Conservation (phyloP, 2,888 invertebrate species). For the Agrochola litura region DNA sequence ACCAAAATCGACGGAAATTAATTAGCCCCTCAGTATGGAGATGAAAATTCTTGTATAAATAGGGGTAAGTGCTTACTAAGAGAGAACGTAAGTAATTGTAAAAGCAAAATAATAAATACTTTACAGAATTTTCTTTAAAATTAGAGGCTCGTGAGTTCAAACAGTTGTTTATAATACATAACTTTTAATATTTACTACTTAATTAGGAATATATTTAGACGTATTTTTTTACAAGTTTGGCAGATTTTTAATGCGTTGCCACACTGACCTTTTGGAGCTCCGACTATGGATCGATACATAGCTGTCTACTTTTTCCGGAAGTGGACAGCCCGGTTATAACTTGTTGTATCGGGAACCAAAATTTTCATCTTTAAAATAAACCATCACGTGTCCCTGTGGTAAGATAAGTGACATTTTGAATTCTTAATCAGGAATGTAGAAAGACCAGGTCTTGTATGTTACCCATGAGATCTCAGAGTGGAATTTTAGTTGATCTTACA, state of each 20-base stretch:
- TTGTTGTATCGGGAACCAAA: not conserved
- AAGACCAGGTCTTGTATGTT: not conserved
- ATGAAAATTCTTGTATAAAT: not conserved
- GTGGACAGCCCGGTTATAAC: too few relatives aligned
- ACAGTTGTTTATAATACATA: not conserved
- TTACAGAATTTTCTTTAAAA: not conserved
- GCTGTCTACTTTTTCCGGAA: not conserved
- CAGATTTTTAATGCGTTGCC: conserved; percentile 1
- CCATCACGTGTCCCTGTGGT: not conserved
- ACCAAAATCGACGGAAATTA: too few relatives aligned
- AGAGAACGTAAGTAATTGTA: not conserved
- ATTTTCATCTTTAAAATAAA: not conserved
- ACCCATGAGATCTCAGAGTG: not conserved
- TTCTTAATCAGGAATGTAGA: not conserved
- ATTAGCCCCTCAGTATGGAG: not conserved
- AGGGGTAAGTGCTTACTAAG: not conserved
- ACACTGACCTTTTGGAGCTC: not conserved
- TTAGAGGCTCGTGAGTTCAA: not conserved
- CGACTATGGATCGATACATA: conserved; percentile 1
- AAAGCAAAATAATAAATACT: not conserved
- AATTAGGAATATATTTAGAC: not conserved
- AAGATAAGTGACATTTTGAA: not conserved
- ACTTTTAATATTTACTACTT: not conserved
- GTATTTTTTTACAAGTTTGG: not conserved
- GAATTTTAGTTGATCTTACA: not conserved